Base-by-base conservation (phyloP, 2,888 invertebrate species). In the Catocala nupta region DNA sequence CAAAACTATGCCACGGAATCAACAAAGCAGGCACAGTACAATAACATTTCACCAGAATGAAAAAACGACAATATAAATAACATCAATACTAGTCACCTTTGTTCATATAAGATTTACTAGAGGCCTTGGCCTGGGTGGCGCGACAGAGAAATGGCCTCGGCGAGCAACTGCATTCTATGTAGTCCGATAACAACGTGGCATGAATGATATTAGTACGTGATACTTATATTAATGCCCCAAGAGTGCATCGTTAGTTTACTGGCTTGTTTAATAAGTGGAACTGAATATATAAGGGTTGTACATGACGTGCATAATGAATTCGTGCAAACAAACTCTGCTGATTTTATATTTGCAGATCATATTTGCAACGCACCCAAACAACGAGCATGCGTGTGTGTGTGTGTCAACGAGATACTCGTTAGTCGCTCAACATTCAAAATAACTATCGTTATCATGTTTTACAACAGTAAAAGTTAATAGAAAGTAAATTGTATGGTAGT, bases 141-240 rank as follows among this genome's bases (percentile, higher is more conserved):
- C 39, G 50, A 61, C 58, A 51, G 8, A 36, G 51, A 63, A 45
- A 64, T 59, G 61, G 58, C 65, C 55, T 73, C 45, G 48, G n/a
- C 47, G 53, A 45, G 36, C 11, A 44, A 63, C 58, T 65, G 71
- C 68, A 68, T 71, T 65, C 49, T 39, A 8, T 10, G 39, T 63
- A 12, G 34, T 55, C 25, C 34, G 1, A 54, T 49, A 62, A 7
- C 25, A 16, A 25, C 52, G 42, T 62, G 68, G 55, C 13, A 52
- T n/a, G 49, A 67, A 70, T 70, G 13, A 45, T n/a, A 56, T 59
- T 56, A 61, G 5, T 13, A 55, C 25, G 25, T 47, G 47, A 56
- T 52, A 36, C 51, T 54, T 25, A 57, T 64, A 42, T 13, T 25
- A 52, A 57, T 64, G 36, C 5, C 5, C 0, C 13, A 7, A 12